A percentile compares a stretch with the other conserved stretches of the same genome.
These are phyloP conservation scores for Lochmaea capreae DNA, from an alignment of 2,888 invertebrate species.

Conservation along the genomic window DNA sequence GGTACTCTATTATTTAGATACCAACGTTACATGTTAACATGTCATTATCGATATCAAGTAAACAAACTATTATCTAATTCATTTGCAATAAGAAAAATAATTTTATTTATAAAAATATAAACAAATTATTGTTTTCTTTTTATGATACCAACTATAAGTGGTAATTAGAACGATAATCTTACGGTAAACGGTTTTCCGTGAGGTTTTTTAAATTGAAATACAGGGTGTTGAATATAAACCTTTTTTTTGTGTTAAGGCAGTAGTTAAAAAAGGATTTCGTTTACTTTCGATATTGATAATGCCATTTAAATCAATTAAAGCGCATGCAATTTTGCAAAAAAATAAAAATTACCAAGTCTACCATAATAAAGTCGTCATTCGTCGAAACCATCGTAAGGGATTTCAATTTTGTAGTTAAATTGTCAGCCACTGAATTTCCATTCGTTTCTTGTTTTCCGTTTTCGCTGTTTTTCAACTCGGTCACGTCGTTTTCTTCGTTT, in stretches of 20 bases:
- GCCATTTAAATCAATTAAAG: too few species aligned
- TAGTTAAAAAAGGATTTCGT: too few species aligned
- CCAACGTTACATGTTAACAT: background rate
- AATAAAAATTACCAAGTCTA: constrained; percentile 74
- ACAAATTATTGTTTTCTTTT: too few species aligned
- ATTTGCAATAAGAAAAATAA: too few species aligned
- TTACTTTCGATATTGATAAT: too few species aligned
- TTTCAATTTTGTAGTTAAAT: constrained; percentile 57
- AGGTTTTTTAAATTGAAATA: too few species aligned
- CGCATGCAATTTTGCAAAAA: background rate
- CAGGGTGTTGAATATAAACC: too few species aligned
- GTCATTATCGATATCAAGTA: background rate
- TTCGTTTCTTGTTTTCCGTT: constrained; percentile 44
- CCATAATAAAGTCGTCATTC: constrained; percentile 77
- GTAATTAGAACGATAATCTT: too few species aligned
- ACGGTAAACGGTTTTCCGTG: too few species aligned
- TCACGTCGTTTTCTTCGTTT: constrained; percentile 14
- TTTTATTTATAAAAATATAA: background rate
- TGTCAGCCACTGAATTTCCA: constrained; percentile 60
- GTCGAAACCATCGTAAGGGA: constrained; percentile 68
- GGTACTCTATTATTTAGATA: background rate
- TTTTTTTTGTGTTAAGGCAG: too few species aligned
- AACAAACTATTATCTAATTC: background rate
- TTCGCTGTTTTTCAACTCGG: constrained; percentile 37
- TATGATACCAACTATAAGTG: too few species aligned